phyloP scores from a whole-genome alignment of 2,113 vertebrate species.

The Bujurquina vittata region DNA sequence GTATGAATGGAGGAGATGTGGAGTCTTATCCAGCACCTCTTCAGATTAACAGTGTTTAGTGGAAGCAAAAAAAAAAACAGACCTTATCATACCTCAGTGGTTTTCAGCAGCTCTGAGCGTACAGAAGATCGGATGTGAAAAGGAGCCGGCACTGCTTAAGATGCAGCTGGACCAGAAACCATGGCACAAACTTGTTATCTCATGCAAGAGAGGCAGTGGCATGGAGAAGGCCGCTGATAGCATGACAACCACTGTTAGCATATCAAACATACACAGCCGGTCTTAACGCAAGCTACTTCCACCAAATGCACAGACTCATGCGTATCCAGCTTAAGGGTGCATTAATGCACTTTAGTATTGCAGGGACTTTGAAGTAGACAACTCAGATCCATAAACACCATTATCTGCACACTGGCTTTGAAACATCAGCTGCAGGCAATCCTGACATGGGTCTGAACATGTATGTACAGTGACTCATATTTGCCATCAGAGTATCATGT shows the following conservation, averaged over 20 bases:
- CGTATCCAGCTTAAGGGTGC: not conserved
- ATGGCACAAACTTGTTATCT: conserved; percentile 4
- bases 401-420: conserved; percentile 16
- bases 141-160: conserved; percentile 2
- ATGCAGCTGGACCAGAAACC: not conserved
- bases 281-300: not conserved
- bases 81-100: not conserved
- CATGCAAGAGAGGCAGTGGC: not conserved
- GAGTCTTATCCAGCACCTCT: not conserved
- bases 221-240: conserved; percentile 25
- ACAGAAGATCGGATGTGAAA: not conserved
- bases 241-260: conserved; percentile 41
- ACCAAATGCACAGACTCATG: not conserved
- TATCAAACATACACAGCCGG: conserved; percentile 43
- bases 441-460: not conserved
- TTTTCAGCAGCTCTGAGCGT: not conserved
- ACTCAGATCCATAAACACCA: not conserved
- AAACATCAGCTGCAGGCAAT: conserved; percentile 12
- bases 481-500: not conserved
- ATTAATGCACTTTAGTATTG: conserved; percentile 3
- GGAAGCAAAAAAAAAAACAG: conserved; percentile 8
- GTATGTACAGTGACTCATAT: not conserved
- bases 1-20: not conserved
- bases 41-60: not conserved
- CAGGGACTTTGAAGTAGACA: conserved; percentile 36